These are phyloP conservation scores for Thyatira batis DNA, from an alignment of 2,888 invertebrate genomes.

Conservation along the genomic window DNA sequence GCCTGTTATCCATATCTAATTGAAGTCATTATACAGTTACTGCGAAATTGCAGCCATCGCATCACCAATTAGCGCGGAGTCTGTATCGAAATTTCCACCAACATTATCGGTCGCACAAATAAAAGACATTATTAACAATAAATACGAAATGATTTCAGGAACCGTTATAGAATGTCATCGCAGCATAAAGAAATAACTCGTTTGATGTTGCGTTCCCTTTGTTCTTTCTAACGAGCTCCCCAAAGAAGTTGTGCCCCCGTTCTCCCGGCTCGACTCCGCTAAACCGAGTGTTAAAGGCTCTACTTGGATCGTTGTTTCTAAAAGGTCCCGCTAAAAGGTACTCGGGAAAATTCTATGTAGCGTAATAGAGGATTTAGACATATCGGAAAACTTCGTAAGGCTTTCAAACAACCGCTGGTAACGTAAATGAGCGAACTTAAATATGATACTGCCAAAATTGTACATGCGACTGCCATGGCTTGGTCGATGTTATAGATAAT, in stretches of 20 bases:
- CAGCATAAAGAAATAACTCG: constrained; percentile 58
- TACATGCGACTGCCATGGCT: neutral
- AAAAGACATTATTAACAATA: constrained; percentile 40
- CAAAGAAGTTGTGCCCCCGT: constrained; percentile 42
- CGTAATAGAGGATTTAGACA: neutral
- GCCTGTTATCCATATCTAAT: neutral
- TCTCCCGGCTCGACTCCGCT: constrained; percentile 38
- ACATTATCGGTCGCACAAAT: neutral
- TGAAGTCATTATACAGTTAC: neutral
- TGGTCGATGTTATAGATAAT: no score
- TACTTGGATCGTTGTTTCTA: constrained; percentile 31
- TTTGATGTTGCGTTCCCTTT: constrained; percentile 68
- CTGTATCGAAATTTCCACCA: neutral
- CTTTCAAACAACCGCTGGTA: neutral
- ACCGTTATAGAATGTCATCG: constrained; percentile 60
- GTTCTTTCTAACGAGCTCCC: constrained; percentile 66
- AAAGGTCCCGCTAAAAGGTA: constrained; percentile 39
- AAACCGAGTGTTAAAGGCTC: constrained; percentile 56
- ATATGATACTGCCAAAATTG: neutral
- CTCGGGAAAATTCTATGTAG: constrained; percentile 29
- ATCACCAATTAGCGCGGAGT: neutral
- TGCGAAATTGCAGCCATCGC: neutral
- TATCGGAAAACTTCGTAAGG: neutral
- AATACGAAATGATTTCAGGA: constrained; percentile 52
- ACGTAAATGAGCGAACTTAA: no score